Evolutionary conservation across 2,888 invertebrate species (phyloP).

Genomic region (Gymnoscelis rufifasciata): DNA sequence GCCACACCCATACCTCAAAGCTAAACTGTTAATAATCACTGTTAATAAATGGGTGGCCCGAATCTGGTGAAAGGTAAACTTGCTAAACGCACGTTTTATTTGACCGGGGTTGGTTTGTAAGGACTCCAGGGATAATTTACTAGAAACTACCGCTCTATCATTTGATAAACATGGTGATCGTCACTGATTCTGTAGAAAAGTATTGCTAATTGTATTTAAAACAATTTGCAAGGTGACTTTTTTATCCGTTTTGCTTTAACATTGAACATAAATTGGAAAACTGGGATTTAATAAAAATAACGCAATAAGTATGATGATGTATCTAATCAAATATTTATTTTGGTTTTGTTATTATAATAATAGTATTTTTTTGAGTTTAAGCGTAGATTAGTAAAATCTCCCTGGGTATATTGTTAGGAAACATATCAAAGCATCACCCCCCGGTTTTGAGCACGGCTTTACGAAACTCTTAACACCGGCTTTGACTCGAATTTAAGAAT

Average conservation of each 20-base stretch:
- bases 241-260: too few relatives aligned
- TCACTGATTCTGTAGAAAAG: too few relatives aligned
- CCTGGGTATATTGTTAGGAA: conserved; percentile 1
- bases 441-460: conserved; percentile 65
- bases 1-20: conserved; percentile 53
- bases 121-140: conserved; percentile 5
- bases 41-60: conserved; percentile 70
- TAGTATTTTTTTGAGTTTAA: background rate
- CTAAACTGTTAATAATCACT: conserved; percentile 51
- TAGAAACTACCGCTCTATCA: background rate
- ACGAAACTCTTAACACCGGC: conserved; percentile 70
- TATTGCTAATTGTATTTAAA: too few relatives aligned
- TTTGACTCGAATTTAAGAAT: conserved; percentile 46
- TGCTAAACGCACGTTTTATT: conserved; percentile 67
- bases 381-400: conserved; percentile 7
- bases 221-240: too few relatives aligned
- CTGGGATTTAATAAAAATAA: too few relatives aligned
- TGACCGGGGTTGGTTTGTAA: conserved; percentile 23
- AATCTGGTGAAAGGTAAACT: conserved; percentile 67
- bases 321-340: too few relatives aligned
- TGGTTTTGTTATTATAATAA: too few relatives aligned
- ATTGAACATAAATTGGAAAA: too few relatives aligned
- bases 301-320: too few relatives aligned
- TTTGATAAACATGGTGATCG: too few relatives aligned
- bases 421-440: conserved; percentile 36